A percentile compares a stretch with the other conserved stretches of the same genome.
Conservation (phyloP, 2,888 invertebrate species). For the Griposia aprilina region DNA sequence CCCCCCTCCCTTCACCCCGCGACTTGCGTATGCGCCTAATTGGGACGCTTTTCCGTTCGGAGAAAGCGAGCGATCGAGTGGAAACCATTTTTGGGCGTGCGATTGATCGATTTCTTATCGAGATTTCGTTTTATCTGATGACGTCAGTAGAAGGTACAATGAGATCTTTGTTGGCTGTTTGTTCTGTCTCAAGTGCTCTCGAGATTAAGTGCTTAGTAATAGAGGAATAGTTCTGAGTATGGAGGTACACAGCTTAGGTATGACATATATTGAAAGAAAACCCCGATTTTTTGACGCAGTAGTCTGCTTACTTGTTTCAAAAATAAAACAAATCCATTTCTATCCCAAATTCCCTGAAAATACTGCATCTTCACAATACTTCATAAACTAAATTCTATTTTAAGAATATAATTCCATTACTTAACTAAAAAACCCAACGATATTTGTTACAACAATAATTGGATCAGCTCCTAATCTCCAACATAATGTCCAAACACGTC, state of each 20-base stretch:
- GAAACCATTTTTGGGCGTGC: conserved; percentile 77
- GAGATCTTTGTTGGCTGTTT: conserved; percentile 45
- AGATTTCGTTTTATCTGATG: conserved; percentile 57
- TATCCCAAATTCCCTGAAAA: background rate
- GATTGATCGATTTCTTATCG: conserved; percentile 67
- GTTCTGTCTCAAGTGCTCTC: conserved; percentile 39
- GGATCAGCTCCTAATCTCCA: conserved; percentile 58
- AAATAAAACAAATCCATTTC: background rate
- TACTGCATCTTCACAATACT: background rate
- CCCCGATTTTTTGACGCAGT: conserved; percentile 9
- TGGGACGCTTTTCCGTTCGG: conserved; percentile 84
- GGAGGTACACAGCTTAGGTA: conserved; percentile 1
- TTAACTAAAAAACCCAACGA: conserved; percentile 12
- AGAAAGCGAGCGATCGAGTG: conserved; percentile 84
- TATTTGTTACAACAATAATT: conserved; percentile 52
- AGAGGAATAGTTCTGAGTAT: conserved; percentile 32
- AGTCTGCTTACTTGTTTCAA: background rate
- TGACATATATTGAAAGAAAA: conserved; percentile 31
- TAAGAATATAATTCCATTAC: conserved; percentile 25
- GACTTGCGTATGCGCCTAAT: conserved; percentile 75
- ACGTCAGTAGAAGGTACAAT: conserved; percentile 47
- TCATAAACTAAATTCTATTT: conserved; percentile 4
- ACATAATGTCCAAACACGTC: conserved; percentile 42
- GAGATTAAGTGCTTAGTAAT: conserved; percentile 37
- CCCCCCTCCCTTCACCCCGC: conserved; percentile 50